Base-by-base conservation (phyloP, 2,797 vertebrate species). In the Hafferia zeledoni region DNA sequence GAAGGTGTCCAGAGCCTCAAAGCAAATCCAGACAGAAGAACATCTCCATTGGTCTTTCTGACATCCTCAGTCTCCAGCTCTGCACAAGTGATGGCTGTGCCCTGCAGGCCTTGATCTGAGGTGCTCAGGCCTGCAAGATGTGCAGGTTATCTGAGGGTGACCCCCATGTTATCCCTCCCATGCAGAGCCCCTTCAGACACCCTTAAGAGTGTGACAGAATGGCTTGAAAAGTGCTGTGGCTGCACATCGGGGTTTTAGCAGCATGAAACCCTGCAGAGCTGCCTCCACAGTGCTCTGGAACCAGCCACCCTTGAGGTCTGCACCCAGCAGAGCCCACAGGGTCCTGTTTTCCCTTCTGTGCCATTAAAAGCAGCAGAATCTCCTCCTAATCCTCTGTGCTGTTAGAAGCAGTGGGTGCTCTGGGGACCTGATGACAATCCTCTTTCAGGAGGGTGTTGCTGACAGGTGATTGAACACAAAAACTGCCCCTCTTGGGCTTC, bases 401-500 rank as follows among this genome's bases (percentile, higher is more conserved):
- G 0, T 22, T 3, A 47, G 31, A 52, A 87, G 82, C 5, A 2
- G 46, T 0, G 1, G 17, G 50, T 49, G 69, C 70, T 59, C 27
- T 17, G 27, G 49, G 64, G 13, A 8, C 4, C 55, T 18, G n/a
- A 17, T 5, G 35, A 11, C 53, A 72, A 8, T n/a, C 30, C 65
- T 22, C 7, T n/a, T 37, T 17, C 13, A 6, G n/a, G 33, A 65
- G 33, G 52, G 17, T 39, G 56, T 0, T 72, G 63, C 82, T 46
- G 53, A 53, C 89, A 68, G 76, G 53, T 46, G 76, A 1, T 55
- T 50, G 57, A 56, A 35, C 67, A 57, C 83, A 68, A 77, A 89
- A 83, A 23, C 37, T 74, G 49, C 71, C 31, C 92, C 67, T 83
- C 83, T n/a, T 50, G 92, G 75, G 90, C 61, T 87, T 82, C 60